phyloP scores from a whole-genome alignment of 2,888 invertebrate species.

The Trilocha varians region DNA sequence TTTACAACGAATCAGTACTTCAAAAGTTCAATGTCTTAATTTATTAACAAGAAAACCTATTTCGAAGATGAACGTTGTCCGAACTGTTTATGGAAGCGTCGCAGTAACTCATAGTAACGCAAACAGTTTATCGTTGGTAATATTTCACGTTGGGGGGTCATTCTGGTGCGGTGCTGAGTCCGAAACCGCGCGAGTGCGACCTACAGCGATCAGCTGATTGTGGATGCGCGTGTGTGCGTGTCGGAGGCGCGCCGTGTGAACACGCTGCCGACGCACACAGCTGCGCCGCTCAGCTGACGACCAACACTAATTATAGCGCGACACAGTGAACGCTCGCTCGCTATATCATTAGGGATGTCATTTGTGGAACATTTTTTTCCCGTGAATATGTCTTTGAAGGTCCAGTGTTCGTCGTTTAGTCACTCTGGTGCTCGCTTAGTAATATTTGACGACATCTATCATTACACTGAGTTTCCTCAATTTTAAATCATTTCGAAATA shows the following conservation, averaged over 20 bases:
- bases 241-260: conserved; percentile 25
- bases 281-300: conserved; percentile 5
- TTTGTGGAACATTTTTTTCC: not conserved
- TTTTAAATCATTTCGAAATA: too few species aligned
- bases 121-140: not conserved
- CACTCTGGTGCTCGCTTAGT: too few species aligned
- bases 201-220: conserved; percentile 66
- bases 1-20: not conserved
- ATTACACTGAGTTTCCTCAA: too few species aligned
- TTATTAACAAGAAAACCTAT: not conserved
- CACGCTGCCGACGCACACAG: conserved; percentile 13
- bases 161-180: not conserved
- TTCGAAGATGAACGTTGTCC: not conserved
- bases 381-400: not conserved
- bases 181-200: conserved; percentile 22
- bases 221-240: conserved; percentile 23
- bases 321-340: not conserved
- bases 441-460: too few species aligned
- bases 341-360: not conserved
- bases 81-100: not conserved
- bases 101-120: not conserved
- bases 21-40: not conserved
- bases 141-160: not conserved
- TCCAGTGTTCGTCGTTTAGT: not conserved
- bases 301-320: conserved; percentile 4